These are phyloP conservation scores for Geococcyx californianus DNA, from an alignment of 2,113 vertebrate genomes.

Conservation along the genomic window DNA sequence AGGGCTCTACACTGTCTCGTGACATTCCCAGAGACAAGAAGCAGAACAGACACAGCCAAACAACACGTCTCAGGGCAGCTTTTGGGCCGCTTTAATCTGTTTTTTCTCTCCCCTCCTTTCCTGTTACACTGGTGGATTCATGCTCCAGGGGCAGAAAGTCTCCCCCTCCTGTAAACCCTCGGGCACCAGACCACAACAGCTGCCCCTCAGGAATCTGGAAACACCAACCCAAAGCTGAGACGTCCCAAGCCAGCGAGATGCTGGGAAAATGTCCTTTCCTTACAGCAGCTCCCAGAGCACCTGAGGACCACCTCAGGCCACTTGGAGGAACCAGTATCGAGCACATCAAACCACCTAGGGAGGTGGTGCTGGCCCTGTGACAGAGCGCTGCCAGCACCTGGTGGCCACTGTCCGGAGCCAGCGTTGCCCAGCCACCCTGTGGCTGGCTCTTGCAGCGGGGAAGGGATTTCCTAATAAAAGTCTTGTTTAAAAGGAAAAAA, in stretches of 20 bases:
- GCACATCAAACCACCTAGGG: background rate
- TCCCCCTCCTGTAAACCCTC: background rate
- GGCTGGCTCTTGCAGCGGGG: background rate
- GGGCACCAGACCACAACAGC: rapidly evolving
- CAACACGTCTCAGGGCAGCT: background rate
- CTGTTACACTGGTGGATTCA: background rate
- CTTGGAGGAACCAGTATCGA: background rate
- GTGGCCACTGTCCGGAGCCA: rapidly evolving
- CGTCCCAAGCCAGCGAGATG: background rate
- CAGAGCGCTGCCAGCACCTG: rapidly evolving
- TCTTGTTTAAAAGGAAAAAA: background rate
- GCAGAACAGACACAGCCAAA: background rate
- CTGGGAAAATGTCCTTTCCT: background rate
- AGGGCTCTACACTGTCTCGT: background rate
- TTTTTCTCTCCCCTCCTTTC: background rate
- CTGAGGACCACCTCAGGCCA: background rate
- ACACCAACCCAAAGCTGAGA: rapidly evolving
- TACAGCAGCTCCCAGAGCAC: rapidly evolving
- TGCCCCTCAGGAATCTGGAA: background rate
- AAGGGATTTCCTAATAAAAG: background rate
- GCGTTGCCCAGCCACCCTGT: background rate
- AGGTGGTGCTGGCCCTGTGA: background rate
- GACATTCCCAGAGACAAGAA: background rate
- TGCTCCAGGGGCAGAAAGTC: background rate
- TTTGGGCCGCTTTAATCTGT: background rate